A percentile compares a stretch with the other conserved stretches of the same genome.
These are phyloP conservation scores for Spongia lamella DNA, from an alignment of 37 sponge, comb jelly and placozoan species.

Conservation along the genomic window DNA sequence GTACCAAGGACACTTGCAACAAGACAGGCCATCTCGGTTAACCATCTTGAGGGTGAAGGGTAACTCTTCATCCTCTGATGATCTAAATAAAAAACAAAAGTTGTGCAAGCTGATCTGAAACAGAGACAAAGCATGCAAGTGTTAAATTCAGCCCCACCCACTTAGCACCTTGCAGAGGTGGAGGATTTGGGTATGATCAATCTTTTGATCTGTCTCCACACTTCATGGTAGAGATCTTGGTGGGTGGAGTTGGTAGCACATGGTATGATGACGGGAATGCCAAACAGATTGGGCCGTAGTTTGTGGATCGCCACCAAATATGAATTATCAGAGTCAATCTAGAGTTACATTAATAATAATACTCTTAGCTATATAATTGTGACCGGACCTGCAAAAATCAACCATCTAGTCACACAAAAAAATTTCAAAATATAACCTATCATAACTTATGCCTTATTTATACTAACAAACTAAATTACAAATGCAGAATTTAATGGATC, in stretches of 20 bases:
- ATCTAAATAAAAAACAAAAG: not conserved
- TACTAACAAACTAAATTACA: no score
- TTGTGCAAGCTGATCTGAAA: not conserved
- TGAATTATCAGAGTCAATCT: constrained; percentile 47
- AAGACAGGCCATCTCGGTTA: constrained; percentile 66
- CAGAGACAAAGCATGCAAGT: no score
- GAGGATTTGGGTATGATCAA: constrained; percentile 69
- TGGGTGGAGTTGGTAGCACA: constrained; percentile 47
- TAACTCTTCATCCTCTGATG: constrained; percentile 21
- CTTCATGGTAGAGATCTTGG: constrained; percentile 54
- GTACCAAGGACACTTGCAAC: constrained; percentile 87
- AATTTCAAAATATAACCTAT: no score
- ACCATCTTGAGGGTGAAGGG: constrained; percentile 84
- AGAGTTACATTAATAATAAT: no score
- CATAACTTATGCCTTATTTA: no score
- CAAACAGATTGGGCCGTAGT: constrained; percentile 69
- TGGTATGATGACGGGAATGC: constrained; percentile 77
- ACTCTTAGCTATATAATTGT: no score
- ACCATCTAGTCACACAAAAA: no score
- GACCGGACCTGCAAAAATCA: no score
- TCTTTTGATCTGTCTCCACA: constrained; percentile 73
- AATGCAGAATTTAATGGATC: no score
- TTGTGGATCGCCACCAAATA: constrained; percentile 80
- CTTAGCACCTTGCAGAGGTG: constrained; percentile 1
- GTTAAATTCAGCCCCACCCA: no score